These are phyloP conservation scores for Lepidurus apus DNA, from an alignment of 1,140 invertebrate genomes.

Conservation along the genomic window DNA sequence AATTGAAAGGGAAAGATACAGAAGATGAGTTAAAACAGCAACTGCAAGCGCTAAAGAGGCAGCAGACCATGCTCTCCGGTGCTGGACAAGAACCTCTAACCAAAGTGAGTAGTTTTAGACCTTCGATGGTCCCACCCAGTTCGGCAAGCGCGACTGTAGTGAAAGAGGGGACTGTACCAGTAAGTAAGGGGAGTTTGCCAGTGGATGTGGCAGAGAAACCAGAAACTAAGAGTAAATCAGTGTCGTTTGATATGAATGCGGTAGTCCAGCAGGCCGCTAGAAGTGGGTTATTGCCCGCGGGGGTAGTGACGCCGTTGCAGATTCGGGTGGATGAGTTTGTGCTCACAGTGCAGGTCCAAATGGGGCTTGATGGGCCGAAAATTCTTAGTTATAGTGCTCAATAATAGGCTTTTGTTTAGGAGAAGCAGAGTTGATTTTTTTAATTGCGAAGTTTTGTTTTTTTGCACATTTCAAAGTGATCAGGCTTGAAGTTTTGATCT, in stretches of 20 bases:
- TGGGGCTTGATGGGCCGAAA: not conserved
- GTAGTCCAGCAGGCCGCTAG: not conserved
- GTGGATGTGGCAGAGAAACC: not conserved
- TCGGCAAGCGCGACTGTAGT: not conserved
- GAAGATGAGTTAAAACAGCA: conserved; percentile 5
- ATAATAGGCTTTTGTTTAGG: not conserved
- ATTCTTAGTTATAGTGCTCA: not conserved
- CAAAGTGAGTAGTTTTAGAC: not conserved
- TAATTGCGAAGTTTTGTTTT: no score
- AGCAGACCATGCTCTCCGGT: not conserved
- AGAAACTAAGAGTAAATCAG: not conserved
- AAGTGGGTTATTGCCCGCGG: not conserved
- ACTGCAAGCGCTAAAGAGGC: not conserved
- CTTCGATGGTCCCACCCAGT: not conserved
- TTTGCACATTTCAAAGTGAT: no score
- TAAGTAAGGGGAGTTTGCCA: not conserved
- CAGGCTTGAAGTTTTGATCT: no score
- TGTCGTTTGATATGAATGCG: conserved; percentile 9
- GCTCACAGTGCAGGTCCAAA: not conserved
- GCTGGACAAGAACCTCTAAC: not conserved
- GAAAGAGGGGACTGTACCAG: not conserved
- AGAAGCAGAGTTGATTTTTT: no score
- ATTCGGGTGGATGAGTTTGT: conserved; percentile 11
- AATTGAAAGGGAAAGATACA: not conserved
- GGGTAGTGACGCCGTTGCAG: not conserved